Percentiles rank a stretch among this genome's conserved stretches.
These are phyloP conservation scores for Porites cylindrica DNA, from an alignment of 92 coral and sea anemone genomes.

Conservation along the genomic window DNA sequence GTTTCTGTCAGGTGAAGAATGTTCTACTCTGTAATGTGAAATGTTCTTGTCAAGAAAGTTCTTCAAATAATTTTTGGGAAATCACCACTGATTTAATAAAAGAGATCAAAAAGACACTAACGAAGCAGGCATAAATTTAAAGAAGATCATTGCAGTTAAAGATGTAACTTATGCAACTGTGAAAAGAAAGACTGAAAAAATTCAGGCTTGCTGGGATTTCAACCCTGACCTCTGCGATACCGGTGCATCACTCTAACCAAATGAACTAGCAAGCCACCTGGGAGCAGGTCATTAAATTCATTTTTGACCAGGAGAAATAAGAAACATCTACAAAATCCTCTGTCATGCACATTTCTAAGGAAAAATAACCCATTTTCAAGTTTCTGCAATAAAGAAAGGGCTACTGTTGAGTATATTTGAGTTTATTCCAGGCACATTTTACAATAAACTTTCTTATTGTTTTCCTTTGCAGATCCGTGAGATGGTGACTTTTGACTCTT, in stretches of 20 bases:
- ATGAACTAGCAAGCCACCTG: too few species aligned
- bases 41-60: not conserved
- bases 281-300: too few species aligned
- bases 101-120: not conserved
- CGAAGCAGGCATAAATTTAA: not conserved
- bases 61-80: not conserved
- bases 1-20: conserved; percentile 33
- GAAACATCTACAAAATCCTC: too few species aligned
- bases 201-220: too few species aligned
- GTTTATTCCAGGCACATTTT: not conserved
- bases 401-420: too few species aligned
- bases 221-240: not conserved
- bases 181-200: too few species aligned
- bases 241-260: not conserved
- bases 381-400: too few species aligned
- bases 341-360: too few species aligned
- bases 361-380: too few species aligned
- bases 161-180: too few species aligned
- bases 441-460: not conserved
- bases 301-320: too few species aligned
- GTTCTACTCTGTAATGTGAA: not conserved
- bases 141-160: not conserved
- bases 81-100: not conserved
- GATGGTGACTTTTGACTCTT: conserved; percentile 26
- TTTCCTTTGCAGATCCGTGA: conserved; percentile 14